phyloP scores from a whole-genome alignment of 2,113 vertebrate species.

The Paratilapia polleni region DNA sequence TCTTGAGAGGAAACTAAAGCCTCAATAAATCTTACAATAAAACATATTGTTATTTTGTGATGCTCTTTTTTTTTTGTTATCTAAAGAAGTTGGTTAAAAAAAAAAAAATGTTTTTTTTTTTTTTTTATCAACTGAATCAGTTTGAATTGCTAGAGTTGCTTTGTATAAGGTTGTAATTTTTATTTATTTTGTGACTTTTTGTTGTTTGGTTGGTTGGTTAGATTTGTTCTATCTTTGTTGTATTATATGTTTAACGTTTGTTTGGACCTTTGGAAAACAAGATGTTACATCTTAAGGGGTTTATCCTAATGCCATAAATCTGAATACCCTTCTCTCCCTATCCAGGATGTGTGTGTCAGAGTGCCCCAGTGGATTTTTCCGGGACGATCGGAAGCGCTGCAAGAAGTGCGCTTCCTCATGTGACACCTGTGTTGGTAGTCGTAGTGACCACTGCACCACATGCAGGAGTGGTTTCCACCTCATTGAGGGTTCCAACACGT shows the following conservation, averaged over 20 bases:
- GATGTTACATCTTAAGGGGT: neutral
- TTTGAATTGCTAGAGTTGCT: neutral
- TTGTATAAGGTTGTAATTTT: neutral
- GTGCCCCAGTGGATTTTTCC: constrained; percentile 94
- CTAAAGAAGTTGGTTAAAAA: neutral
- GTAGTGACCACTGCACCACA: constrained; percentile 91
- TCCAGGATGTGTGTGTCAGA: constrained; percentile 93
- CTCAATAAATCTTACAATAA: neutral
- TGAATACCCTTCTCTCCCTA: neutral
- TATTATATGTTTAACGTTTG: neutral
- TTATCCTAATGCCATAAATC: neutral
- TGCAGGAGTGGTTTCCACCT: constrained; percentile 92
- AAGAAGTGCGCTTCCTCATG: constrained; percentile 94
- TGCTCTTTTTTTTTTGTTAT: neutral
- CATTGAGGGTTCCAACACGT: constrained; percentile 89
- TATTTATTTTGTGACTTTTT: neutral
- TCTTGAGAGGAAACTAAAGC: neutral
- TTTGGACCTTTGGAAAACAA: neutral
- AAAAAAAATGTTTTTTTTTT: too few species aligned
- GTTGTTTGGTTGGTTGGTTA: too few species aligned
- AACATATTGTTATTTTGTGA: neutral
- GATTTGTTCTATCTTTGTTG: neutral
- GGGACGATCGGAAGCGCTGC: constrained; percentile 94
- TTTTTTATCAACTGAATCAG: neutral
- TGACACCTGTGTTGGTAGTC: constrained; percentile 92